Evolutionary conservation across 2,113 vertebrate genomes (phyloP), one percentile per base, ranked within the genome.

Genomic region (Trematomus loennbergii): DNA sequence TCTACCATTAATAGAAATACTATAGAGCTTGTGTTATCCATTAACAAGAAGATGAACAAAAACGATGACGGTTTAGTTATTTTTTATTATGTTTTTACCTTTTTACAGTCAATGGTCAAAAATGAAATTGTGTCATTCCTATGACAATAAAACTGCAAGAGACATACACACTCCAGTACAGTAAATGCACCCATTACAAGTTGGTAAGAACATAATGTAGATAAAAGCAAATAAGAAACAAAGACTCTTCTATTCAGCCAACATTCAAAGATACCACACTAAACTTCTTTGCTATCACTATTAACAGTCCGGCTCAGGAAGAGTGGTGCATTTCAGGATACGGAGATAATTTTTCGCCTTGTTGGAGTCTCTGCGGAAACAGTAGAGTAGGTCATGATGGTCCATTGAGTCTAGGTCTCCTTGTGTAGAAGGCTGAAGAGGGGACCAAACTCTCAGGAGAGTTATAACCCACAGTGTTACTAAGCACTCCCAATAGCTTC

Each of bases 311-410:
- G 78, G 74, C 43, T 82, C 90, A 67, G 94, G 91, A 74, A 95
- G 63, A 75, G 87, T 91, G 70, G 90, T 91, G 73, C 93, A 95
- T 86, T 95, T 95, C 59, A 95, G 88, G 79, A 95, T 82, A 76
- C 90, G 91, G 72, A 95, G 90, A 90, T 93, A 94, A 87, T 89
- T 94, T 87, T 95, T 93, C 52, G 94, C 89, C 90, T 96, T 95
- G 89, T 93, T 94, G 62, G 95, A 91, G 88, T 96, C 91, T 90
- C 94, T 94, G 62, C 92, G 90, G 87, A 95, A 94, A 68, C 95
- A 96, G 75, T 92, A 90, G 60, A 96, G 93, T 40, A 95, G 90
- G 70, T 93, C 90, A 17, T 93, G 93, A 79, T 92, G 91, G 79
- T 91, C 94, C 90, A 94, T 78, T 66, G 62, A 68, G 59, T 86